Evolutionary conservation across 2,888 invertebrate genomes (phyloP).

Genomic region (Ochropleura plecta): DNA sequence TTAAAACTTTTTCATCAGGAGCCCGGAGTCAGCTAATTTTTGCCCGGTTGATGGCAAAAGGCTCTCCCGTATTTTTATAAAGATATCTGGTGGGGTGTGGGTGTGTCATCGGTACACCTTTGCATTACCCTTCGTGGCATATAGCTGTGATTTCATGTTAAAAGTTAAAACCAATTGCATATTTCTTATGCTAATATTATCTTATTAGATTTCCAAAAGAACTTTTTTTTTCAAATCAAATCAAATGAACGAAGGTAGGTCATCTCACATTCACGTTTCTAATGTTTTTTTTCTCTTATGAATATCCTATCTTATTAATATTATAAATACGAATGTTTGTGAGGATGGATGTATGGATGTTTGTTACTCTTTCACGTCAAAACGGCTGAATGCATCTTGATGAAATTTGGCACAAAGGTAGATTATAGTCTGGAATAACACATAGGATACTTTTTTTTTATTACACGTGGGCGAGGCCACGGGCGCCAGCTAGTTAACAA

Average conservation of each 20-base stretch:
- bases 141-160: not conserved
- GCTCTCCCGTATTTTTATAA: not conserved
- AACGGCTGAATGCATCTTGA: too few species aligned
- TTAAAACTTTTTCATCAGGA: not conserved
- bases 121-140: not conserved
- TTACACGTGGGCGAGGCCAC: too few species aligned
- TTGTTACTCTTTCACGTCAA: too few species aligned
- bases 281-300: conserved; percentile 29
- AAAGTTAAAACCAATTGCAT: not conserved
- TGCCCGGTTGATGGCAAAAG: not conserved
- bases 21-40: not conserved
- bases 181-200: not conserved
- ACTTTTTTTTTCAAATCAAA: too few species aligned
- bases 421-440: too few species aligned
- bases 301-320: conserved; percentile 15
- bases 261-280: conserved; percentile 27
- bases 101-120: not conserved
- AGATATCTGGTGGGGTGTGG: not conserved
- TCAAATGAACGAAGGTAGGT: not conserved
- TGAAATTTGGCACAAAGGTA: too few species aligned
- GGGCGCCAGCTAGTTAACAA: not conserved
- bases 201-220: conserved; percentile 11
- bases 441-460: too few species aligned
- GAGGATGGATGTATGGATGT: too few species aligned
- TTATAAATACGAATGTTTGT: too few species aligned